Percentiles rank a stretch among this genome's conserved stretches.
Conservation (phyloP, 2,888 invertebrate species). For the Cosmopolites sordidus region DNA sequence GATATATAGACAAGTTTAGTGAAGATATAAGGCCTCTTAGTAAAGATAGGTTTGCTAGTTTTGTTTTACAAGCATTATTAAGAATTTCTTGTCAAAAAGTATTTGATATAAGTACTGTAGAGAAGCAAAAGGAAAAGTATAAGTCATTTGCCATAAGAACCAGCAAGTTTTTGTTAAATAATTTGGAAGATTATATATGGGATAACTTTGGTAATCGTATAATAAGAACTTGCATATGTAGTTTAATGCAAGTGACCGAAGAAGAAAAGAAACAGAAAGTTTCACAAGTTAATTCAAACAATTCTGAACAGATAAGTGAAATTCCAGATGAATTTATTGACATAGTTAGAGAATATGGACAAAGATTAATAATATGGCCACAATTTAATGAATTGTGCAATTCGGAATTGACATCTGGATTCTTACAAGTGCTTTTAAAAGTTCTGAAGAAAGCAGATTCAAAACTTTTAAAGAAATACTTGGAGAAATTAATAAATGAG, state of each 20-base stretch:
- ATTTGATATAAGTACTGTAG: constrained; percentile 34
- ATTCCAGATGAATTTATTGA: constrained; percentile 59
- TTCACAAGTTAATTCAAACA: constrained; percentile 31
- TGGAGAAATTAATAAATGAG: constrained; percentile 61
- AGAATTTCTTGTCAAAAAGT: constrained; percentile 55
- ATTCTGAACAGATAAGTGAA: constrained; percentile 42
- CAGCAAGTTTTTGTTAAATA: constrained; percentile 73
- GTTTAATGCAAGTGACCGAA: constrained; percentile 62
- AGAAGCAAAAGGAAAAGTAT: constrained; percentile 50
- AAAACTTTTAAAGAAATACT: constrained; percentile 50
- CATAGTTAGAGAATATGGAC: constrained; percentile 61
- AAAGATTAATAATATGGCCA: constrained; percentile 66
- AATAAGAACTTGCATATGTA: constrained; percentile 66
- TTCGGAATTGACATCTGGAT: constrained; percentile 65
- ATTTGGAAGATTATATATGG: constrained; percentile 79
- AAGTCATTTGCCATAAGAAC: constrained; percentile 65
- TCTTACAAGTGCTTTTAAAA: constrained; percentile 63
- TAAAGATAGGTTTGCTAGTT: constrained; percentile 73
- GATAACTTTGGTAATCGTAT: constrained; percentile 75
- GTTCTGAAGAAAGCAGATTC: constrained; percentile 59
- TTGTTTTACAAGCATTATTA: constrained; percentile 70
- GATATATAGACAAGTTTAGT: constrained; percentile 60
- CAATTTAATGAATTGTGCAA: constrained; percentile 71
- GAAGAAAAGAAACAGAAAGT: constrained; percentile 33
- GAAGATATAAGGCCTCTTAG: constrained; percentile 66